Evolutionary conservation across 2,888 invertebrate species (phyloP).

Genomic region (Chirona hameri): DNA sequence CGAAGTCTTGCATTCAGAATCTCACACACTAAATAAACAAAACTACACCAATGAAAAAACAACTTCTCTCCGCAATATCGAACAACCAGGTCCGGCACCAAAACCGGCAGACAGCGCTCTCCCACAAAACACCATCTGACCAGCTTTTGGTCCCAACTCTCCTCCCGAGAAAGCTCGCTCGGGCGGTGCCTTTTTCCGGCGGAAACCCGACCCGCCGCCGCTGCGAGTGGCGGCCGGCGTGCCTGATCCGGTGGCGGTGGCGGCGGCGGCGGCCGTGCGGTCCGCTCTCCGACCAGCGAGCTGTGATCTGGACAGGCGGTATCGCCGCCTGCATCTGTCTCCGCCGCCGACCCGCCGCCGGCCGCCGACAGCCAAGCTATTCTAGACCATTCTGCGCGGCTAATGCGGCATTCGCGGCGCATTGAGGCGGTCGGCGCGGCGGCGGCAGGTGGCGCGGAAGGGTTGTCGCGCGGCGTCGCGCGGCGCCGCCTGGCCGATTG

Average conservation of each 20-base stretch:
- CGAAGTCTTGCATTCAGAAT: too few species aligned
- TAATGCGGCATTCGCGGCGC: constrained; percentile 1
- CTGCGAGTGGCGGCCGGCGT: not conserved
- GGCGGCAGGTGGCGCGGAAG: constrained; percentile 12
- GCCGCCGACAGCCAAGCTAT: not conserved
- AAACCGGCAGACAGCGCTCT: too few species aligned
- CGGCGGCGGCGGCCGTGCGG: too few species aligned
- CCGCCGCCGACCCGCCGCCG: not conserved
- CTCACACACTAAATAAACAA: too few species aligned
- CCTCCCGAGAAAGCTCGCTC: too few species aligned
- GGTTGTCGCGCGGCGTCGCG: not conserved
- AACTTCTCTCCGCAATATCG: too few species aligned
- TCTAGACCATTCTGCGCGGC: constrained; percentile 12
- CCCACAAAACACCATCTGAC: too few species aligned
- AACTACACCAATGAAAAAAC: too few species aligned
- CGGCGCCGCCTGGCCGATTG: not conserved
- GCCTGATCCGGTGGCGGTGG: not conserved
- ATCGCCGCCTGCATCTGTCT: not conserved
- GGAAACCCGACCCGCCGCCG: not conserved
- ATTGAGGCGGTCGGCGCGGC: not conserved
- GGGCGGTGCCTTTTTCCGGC: not conserved
- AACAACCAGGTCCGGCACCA: too few species aligned
- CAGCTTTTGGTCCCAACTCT: too few species aligned
- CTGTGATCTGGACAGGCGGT: not conserved
- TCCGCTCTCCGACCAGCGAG: not conserved